Evolutionary conservation across 2,797 vertebrate genomes (phyloP).

Genomic region (Syngnathus acus): DNA sequence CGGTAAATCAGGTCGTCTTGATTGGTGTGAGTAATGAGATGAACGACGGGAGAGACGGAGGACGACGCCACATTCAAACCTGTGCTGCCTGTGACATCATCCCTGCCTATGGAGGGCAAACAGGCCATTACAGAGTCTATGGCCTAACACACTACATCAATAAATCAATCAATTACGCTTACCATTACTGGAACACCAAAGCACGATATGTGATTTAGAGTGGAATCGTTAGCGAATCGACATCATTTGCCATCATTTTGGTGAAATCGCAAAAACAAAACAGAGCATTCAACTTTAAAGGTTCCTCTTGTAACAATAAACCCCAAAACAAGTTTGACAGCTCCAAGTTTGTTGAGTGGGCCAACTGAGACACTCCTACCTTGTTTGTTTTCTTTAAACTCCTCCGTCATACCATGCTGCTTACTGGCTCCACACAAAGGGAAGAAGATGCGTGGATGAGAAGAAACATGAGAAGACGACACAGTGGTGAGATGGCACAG

Average conservation of each 20-base stretch:
- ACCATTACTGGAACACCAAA: constrained; percentile 26
- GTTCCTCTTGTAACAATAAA: neutral
- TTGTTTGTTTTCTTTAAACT: constrained; percentile 34
- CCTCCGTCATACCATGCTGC: constrained; percentile 61
- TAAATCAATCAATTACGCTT: constrained; percentile 43
- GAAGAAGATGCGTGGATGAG: constrained; percentile 47
- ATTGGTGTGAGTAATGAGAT: constrained; percentile 55
- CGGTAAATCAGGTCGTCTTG: constrained; percentile 62
- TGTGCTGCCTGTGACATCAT: constrained; percentile 54
- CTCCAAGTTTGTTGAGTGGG: constrained; percentile 44
- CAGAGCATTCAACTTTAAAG: neutral
- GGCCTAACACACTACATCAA: constrained; percentile 34
- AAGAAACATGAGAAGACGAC: constrained; percentile 46
- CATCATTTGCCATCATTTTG: neutral
- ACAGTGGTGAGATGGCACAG: constrained; percentile 47
- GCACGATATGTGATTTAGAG: constrained; percentile 12
- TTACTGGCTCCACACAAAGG: constrained; percentile 62
- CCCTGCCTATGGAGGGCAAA: constrained; percentile 46
- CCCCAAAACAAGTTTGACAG: neutral
- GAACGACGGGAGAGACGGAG: constrained; percentile 49
- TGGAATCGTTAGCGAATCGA: neutral
- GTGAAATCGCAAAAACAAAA: neutral
- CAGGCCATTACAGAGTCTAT: constrained; percentile 32
- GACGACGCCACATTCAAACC: constrained; percentile 59
- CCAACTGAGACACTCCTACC: constrained; percentile 45